Percentiles rank a stretch among this genome's conserved stretches.
These are phyloP conservation scores for Procambarus clarkii DNA, from an alignment of 1,140 invertebrate species.

Conservation along the genomic window DNA sequence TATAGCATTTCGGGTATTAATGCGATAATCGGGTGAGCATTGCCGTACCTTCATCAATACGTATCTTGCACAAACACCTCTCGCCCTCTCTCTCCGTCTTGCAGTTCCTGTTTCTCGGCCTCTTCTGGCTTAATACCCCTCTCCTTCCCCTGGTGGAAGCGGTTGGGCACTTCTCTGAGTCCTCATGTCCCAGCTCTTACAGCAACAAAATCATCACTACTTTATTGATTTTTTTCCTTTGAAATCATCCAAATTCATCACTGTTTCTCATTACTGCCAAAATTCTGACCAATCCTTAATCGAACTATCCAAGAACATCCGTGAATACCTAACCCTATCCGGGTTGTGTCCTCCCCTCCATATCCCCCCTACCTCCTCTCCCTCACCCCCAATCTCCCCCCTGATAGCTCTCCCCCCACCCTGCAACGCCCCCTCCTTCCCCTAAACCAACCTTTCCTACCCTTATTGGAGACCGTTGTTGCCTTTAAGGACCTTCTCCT, in stretches of 20 bases:
- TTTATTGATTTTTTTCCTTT: too few species aligned
- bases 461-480: background rate
- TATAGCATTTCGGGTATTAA: slow-evolving; percentile 67
- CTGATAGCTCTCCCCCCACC: background rate
- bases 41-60: slow-evolving; percentile 24
- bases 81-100: background rate
- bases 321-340: too few species aligned
- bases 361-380: slow-evolving; percentile 14
- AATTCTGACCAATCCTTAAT: background rate
- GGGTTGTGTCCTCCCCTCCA: slow-evolving; percentile 16
- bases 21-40: slow-evolving; percentile 55
- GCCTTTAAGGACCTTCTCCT: slow-evolving; percentile 41
- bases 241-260: too few species aligned
- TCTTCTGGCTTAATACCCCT: too few species aligned
- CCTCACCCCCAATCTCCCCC: background rate
- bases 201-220: too few species aligned
- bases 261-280: background rate
- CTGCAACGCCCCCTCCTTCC: background rate
- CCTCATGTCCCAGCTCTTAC: too few species aligned
- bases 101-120: background rate
- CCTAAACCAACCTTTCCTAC: background rate
- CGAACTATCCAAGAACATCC: too few species aligned
- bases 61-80: slow-evolving; percentile 36
- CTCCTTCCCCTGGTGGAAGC: too few species aligned
- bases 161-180: too few species aligned